Conservation (phyloP, 2,888 invertebrate species). For the Lithophane semibrunnea region DNA sequence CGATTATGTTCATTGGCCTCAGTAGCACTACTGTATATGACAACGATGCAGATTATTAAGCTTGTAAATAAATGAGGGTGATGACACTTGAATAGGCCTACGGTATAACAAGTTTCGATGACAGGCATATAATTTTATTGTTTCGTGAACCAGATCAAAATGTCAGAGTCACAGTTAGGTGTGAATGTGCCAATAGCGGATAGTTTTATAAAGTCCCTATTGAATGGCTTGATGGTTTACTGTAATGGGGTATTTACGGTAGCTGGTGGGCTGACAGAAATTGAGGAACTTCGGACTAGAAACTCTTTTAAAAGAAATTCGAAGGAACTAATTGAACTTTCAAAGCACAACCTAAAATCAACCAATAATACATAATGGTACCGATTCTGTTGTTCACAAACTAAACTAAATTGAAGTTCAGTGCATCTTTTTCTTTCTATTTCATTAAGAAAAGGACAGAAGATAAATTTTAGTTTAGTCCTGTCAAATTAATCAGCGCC, state of each 20-base stretch:
- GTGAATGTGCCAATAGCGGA: constrained; percentile 83
- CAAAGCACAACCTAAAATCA: not conserved
- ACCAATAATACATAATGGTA: not conserved
- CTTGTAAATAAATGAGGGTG: constrained; percentile 65
- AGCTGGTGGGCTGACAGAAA: constrained; percentile 18
- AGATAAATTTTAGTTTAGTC: too few relatives aligned
- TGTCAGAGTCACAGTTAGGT: constrained; percentile 85
- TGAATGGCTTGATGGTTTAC: constrained; percentile 41
- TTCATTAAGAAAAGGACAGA: too few relatives aligned
- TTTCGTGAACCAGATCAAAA: constrained; percentile 87
- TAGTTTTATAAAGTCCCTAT: constrained; percentile 73
- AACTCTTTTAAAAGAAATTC: not conserved
- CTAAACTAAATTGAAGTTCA: too few relatives aligned
- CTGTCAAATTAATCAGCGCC: too few relatives aligned
- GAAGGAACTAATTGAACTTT: not conserved
- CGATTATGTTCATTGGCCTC: constrained; percentile 68
- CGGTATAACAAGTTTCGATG: constrained; percentile 78
- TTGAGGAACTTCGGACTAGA: not conserved
- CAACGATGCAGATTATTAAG: constrained; percentile 59
- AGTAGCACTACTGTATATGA: constrained; percentile 57
- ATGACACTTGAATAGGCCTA: constrained; percentile 76
- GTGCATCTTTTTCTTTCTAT: too few relatives aligned
- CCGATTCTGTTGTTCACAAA: too few relatives aligned
- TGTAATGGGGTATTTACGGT: constrained; percentile 47
- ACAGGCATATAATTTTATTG: constrained; percentile 84